Percentiles rank a stretch among this genome's conserved stretches.
Evolutionary conservation across 35 echinoderm and acorn worm species (phyloP).

Genomic region (Diadema setosum): DNA sequence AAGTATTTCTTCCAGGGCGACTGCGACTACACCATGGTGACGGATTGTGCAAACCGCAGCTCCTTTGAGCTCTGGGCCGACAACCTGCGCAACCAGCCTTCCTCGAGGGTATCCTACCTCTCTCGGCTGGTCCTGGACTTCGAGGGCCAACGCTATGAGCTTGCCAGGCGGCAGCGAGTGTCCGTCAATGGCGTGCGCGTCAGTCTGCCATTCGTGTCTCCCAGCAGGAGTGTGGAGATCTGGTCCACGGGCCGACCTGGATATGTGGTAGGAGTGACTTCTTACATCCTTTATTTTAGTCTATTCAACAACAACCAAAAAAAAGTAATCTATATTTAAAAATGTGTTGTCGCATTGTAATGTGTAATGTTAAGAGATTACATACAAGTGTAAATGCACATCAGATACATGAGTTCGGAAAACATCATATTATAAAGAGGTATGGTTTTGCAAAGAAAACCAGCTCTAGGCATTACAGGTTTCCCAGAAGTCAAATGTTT

Average conservation of each 20-base stretch:
- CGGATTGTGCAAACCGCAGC: constrained; percentile 24
- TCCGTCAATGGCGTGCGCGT: neutral
- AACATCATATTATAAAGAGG: too few relatives aligned
- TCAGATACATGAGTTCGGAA: too few relatives aligned
- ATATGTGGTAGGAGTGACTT: neutral
- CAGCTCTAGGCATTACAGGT: too few relatives aligned
- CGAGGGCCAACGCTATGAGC: neutral
- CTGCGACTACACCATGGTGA: constrained; percentile 72
- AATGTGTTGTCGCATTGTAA: too few relatives aligned
- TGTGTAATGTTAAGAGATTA: too few relatives aligned
- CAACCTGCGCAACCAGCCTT: constrained; percentile 67
- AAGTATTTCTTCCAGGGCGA: constrained; percentile 82
- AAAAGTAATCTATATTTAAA: too few relatives aligned
- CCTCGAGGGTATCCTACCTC: constrained; percentile 12
- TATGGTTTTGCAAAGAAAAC: too few relatives aligned
- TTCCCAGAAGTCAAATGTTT: too few relatives aligned
- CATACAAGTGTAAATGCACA: too few relatives aligned
- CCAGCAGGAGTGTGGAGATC: neutral
- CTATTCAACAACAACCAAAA: too few relatives aligned
- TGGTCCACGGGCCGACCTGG: neutral
- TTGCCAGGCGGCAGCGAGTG: neutral
- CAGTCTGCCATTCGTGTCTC: neutral
- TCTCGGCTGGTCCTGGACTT: neutral
- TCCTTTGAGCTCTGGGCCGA: constrained; percentile 53
- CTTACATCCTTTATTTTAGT: too few relatives aligned